Percentiles rank a stretch among this genome's conserved stretches.
Evolutionary conservation across 1,140 invertebrate genomes (phyloP).

Genomic region (Halyomorpha halys): DNA sequence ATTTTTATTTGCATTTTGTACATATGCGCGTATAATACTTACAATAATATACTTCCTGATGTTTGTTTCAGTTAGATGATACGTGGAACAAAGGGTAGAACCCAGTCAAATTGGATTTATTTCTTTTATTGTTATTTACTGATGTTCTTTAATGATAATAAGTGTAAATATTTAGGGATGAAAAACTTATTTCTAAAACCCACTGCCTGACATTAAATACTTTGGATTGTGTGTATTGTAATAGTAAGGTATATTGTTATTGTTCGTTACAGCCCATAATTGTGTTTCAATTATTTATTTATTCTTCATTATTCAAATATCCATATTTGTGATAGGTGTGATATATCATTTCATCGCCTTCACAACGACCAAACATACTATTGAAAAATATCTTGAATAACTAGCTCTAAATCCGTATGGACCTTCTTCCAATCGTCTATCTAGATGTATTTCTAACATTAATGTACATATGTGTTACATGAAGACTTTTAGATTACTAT

Average conservation of each 20-base stretch:
- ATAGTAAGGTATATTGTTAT: no score
- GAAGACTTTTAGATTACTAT: slow-evolving; percentile 16
- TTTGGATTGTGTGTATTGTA: not conserved
- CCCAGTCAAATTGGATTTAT: not conserved
- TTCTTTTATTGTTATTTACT: not conserved
- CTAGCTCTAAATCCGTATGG: slow-evolving; percentile 8
- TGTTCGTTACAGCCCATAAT: no score
- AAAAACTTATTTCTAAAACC: slow-evolving; percentile 6
- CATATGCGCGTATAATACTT: no score
- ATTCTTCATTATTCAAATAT: not conserved
- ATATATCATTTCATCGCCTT: slow-evolving; percentile 7
- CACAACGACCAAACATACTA: slow-evolving; percentile 6
- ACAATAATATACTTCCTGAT: no score
- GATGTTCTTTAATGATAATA: not conserved
- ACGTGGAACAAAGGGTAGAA: no score
- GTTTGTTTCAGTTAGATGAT: no score
- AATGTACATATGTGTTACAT: slow-evolving; percentile 2
- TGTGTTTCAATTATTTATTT: not conserved
- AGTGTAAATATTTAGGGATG: not conserved
- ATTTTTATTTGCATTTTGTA: no score
- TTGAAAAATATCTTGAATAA: slow-evolving; percentile 11
- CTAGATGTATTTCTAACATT: not conserved
- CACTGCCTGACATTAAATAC: slow-evolving; percentile 6
- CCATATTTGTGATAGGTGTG: slow-evolving; percentile 7
- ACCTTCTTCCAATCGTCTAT: slow-evolving; percentile 3